A percentile compares a stretch with the other conserved stretches of the same genome.
Evolutionary conservation across 1,140 invertebrate species (phyloP).

Genomic region (Lucilia cuprina): DNA sequence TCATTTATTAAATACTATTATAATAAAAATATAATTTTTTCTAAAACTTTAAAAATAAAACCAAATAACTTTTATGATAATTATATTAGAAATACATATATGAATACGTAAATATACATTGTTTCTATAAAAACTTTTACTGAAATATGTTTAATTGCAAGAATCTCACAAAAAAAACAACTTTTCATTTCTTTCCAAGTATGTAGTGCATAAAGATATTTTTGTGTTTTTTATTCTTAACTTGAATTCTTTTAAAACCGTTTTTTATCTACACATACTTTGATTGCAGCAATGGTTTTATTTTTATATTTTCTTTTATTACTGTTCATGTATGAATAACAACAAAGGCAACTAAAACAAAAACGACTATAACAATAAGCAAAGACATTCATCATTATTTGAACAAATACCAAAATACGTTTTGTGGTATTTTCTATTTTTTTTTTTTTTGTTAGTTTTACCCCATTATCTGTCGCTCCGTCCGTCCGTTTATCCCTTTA

Average conservation of each 20-base stretch:
- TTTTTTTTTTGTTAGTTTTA: neutral
- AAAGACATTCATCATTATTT: conserved; percentile 33
- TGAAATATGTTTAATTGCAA: no score
- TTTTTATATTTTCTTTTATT: neutral
- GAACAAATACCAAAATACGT: conserved; percentile 24
- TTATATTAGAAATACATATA: no score
- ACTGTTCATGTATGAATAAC: neutral
- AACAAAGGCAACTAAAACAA: neutral
- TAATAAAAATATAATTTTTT: no score
- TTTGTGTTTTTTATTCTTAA: neutral
- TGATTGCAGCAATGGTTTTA: neutral
- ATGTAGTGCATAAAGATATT: neutral
- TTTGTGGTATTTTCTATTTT: neutral
- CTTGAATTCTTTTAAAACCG: no score
- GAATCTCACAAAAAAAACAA: no score
- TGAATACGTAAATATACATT: no score
- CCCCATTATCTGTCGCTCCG: neutral
- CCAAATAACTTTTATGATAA: no score
- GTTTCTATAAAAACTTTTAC: no score
- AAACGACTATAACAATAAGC: neutral
- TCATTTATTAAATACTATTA: no score
- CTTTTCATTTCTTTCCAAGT: no score
- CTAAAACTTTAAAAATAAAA: no score
- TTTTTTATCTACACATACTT: neutral
- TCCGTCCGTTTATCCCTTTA: neutral